These are phyloP conservation scores for Pipistrellus nathusii DNA, from an alignment of 2,797 vertebrate genomes.

Conservation along the genomic window DNA sequence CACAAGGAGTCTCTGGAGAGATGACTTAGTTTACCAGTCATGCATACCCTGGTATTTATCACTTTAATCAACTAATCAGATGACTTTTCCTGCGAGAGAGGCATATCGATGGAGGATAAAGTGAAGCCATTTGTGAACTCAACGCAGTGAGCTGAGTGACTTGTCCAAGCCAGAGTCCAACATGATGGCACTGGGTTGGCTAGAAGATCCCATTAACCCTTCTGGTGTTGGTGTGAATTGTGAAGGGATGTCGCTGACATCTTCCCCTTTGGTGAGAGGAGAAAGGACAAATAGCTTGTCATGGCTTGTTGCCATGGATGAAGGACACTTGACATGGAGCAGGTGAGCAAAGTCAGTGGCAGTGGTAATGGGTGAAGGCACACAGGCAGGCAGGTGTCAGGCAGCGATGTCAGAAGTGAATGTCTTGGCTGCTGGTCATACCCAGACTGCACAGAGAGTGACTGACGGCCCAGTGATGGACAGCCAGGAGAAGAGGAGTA, in stretches of 20 bases:
- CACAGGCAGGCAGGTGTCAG: background rate
- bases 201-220: background rate
- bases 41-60: background rate
- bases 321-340: background rate
- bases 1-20: background rate
- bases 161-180: background rate
- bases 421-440: background rate
- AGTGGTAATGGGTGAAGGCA: accelerated
- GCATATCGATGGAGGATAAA: background rate
- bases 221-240: background rate
- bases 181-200: accelerated
- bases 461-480: background rate
- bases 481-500: background rate
- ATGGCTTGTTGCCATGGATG: background rate
- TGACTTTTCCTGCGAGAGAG: background rate
- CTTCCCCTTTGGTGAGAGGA: background rate
- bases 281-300: background rate
- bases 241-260: background rate
- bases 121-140: background rate
- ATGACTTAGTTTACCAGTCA: background rate
- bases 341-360: background rate
- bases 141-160: accelerated
- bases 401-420: accelerated
- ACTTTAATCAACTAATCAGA: background rate
- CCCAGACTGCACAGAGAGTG: background rate